A percentile compares a stretch with the other conserved stretches of the same genome.
These are phyloP conservation scores for Drosophila bifasciata DNA, from an alignment of 1,140 invertebrate genomes.

Conservation along the genomic window DNA sequence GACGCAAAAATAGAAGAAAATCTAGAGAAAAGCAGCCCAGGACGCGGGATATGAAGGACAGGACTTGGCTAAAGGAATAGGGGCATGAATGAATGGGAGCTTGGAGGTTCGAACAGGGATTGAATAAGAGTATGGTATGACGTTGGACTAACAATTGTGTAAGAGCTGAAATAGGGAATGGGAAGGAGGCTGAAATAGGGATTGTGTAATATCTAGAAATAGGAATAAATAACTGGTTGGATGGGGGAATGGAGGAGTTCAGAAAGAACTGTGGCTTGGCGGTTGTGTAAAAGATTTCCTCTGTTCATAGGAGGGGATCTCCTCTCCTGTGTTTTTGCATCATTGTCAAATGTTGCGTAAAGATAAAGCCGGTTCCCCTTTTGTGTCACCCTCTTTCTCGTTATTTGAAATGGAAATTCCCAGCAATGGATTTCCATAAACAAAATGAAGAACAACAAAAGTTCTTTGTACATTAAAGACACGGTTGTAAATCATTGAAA, in stretches of 20 bases:
- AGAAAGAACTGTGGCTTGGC: background rate
- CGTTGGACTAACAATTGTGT: no score
- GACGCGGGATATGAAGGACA: no score
- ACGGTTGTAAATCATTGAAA: no score
- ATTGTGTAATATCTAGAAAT: no score
- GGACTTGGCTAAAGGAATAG: background rate
- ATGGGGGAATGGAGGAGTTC: no score
- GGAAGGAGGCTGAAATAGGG: no score
- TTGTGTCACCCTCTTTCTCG: constrained; percentile 3
- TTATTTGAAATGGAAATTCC: constrained; percentile 7
- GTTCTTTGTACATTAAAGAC: constrained; percentile 30
- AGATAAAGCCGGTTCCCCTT: constrained; percentile 48
- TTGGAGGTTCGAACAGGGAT: background rate
- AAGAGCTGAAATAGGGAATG: no score
- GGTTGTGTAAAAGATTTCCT: no score
- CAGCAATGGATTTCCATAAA: background rate
- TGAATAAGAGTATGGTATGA: no score
- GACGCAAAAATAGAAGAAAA: constrained; percentile 15
- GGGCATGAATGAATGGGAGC: background rate
- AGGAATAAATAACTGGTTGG: no score
- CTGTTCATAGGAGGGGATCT: background rate
- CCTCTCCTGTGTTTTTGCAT: constrained; percentile 14
- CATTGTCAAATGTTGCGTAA: constrained; percentile 66
- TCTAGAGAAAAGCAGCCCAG: no score
- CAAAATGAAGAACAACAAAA: constrained; percentile 25